Evolutionary conservation across 2,113 vertebrate species (phyloP), one percentile per base, ranked within the genome.

Genomic region (Hydrochoerus hydrochaeris): DNA sequence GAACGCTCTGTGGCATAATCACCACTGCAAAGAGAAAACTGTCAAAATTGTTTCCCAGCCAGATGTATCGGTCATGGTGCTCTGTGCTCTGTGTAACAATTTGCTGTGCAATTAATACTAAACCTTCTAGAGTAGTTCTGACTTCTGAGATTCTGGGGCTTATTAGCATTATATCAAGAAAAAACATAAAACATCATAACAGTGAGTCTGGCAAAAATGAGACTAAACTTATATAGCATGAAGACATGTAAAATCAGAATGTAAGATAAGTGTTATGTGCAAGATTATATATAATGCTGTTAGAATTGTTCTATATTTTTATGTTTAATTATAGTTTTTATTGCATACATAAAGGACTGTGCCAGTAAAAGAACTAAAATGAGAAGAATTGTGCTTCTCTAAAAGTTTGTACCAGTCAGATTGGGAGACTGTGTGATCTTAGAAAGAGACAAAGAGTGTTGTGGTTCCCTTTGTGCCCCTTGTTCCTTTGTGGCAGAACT

Each of bases 261-360:
- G 93, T 94, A 92, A 97, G 96, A 95, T 81, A 63, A 44, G 46
- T 91, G 38, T 3, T 94, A 97, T 89, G 92, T 92, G 49, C 62
- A 97, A 97, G 88, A 98, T 95, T 88, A n/a, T 71, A 92, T 46
- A 57, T 11, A n/a, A 54, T 80, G 73, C 85, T 96, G 85, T 96
- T 96, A 97, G 93, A 97, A 97, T 97, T 95, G 71, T 95, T 90
- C 95, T 82, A 16, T 65, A 65, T 5, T 97, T 98, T 98, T 97
- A 93, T 97, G 90, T 93, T 98, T 98, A 98, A 97, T 98, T 98
- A 97, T 93, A 95, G 88, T 95, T 98, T 98, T 98, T 98, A 98
- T 96, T 97, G 71, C 88, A 97, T 85, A 96, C 62, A 0, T 98
- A 97, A 97, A 97, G 97, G 98, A 98, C 97, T 98, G 98, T 98